phyloP scores from a whole-genome alignment of 2,113 vertebrate genomes.

The Sylvia atricapilla region DNA sequence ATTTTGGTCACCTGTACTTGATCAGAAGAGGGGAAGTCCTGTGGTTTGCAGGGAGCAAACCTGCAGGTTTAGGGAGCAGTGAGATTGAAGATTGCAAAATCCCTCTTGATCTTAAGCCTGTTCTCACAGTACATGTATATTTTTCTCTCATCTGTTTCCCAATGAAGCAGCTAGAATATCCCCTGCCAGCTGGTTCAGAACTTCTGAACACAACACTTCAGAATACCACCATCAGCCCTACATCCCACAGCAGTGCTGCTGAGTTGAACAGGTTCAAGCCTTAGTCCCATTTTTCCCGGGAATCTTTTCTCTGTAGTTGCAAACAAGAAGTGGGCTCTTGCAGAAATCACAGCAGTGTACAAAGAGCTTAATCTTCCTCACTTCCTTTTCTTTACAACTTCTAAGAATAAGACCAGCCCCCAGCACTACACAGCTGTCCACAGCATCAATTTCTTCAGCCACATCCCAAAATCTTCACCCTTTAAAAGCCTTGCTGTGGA shows the following conservation, averaged over 20 bases:
- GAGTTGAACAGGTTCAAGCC: background rate
- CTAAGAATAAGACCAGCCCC: background rate
- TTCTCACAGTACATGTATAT: background rate
- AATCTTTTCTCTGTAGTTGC: background rate
- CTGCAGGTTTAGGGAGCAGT: background rate
- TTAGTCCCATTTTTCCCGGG: background rate
- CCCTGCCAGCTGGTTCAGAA: background rate
- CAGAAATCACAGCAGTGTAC: background rate
- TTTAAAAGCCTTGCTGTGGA: background rate
- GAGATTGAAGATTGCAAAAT: background rate
- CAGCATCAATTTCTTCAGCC: background rate
- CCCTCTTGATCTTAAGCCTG: background rate
- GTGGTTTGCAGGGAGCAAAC: no score
- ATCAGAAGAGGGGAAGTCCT: background rate
- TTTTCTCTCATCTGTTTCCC: background rate
- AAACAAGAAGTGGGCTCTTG: background rate
- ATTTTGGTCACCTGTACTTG: background rate
- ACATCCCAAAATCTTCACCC: background rate
- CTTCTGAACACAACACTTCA: background rate
- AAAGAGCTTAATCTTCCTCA: background rate
- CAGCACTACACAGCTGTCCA: background rate
- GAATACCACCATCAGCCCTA: background rate
- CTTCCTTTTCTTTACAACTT: background rate
- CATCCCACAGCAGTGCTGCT: background rate
- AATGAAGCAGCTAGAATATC: background rate